Evolutionary conservation across 2,888 invertebrate genomes (phyloP).

Genomic region (Leucophora obtusa): DNA sequence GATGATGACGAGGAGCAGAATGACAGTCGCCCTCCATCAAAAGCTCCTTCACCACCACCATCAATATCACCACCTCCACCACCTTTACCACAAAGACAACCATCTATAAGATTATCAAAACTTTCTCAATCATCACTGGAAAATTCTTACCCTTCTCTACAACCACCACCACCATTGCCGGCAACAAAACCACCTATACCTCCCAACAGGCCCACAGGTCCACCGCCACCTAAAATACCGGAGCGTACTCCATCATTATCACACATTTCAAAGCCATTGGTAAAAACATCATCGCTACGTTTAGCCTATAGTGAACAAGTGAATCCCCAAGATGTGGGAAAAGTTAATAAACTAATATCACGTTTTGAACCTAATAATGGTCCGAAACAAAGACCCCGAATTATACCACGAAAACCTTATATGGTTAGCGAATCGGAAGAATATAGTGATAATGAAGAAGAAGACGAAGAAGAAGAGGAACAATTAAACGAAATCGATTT

Average conservation of each 20-base stretch:
- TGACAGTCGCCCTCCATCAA: slow-evolving; percentile 69
- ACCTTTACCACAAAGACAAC: slow-evolving; percentile 69
- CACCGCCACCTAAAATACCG: slow-evolving; percentile 67
- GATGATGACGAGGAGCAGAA: slow-evolving; percentile 60
- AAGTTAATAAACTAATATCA: slow-evolving; percentile 76
- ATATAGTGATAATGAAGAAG: slow-evolving; percentile 66
- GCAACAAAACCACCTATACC: slow-evolving; percentile 37
- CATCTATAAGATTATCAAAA: slow-evolving; percentile 52
- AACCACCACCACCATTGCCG: slow-evolving; percentile 68
- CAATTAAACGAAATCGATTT: slow-evolving; percentile 40
- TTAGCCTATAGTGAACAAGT: slow-evolving; percentile 75
- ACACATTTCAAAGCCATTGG: slow-evolving; percentile 72
- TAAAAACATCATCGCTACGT: slow-evolving; percentile 75
- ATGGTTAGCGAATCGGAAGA: slow-evolving; percentile 67
- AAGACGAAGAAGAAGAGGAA: slow-evolving; percentile 51
- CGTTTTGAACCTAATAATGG: slow-evolving; percentile 70
- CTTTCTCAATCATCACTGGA: slow-evolving; percentile 53
- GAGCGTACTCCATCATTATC: slow-evolving; percentile 71
- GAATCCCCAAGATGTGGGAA: slow-evolving; percentile 74
- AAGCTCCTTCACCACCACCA: slow-evolving; percentile 69
- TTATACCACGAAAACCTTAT: slow-evolving; percentile 61
- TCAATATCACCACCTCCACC: slow-evolving; percentile 71
- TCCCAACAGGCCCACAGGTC: slow-evolving; percentile 55
- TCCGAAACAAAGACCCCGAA: slow-evolving; percentile 64
- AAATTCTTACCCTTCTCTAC: slow-evolving; percentile 67